These are phyloP conservation scores for Mythimna albipuncta DNA, from an alignment of 2,888 invertebrate genomes.

Conservation along the genomic window DNA sequence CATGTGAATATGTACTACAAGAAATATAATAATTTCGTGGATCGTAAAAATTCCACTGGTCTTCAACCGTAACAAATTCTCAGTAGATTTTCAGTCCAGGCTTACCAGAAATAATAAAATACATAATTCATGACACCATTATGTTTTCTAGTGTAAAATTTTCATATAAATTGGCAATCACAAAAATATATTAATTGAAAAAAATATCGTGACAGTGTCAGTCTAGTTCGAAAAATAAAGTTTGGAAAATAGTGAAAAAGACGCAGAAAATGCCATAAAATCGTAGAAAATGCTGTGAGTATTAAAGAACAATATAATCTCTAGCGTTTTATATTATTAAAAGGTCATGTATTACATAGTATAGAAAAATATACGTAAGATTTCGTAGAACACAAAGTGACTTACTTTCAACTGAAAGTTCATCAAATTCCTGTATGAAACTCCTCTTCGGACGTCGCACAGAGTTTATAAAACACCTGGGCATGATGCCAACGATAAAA, in stretches of 20 bases:
- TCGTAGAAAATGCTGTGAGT: neutral
- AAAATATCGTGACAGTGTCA: conserved; percentile 59
- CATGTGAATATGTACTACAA: neutral
- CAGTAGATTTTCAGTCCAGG: conserved; percentile 9
- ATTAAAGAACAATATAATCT: conserved; percentile 20
- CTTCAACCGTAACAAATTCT: conserved; percentile 6
- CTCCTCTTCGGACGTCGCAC: conserved; percentile 75
- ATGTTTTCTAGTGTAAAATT: conserved; percentile 25
- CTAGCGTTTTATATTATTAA: conserved; percentile 10
- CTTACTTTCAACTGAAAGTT: conserved; percentile 79
- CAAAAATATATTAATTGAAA: conserved; percentile 39
- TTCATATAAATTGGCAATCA: conserved; percentile 30
- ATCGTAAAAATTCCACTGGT: conserved; percentile 26
- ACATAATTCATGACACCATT: conserved; percentile 27
- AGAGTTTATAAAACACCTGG: conserved; percentile 84
- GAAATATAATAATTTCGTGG: conserved; percentile 1
- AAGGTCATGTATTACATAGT: conserved; percentile 20
- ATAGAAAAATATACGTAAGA: conserved; percentile 43
- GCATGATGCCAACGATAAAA: conserved; percentile 75
- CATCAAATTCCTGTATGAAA: conserved; percentile 81
- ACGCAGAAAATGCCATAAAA: conserved; percentile 16
- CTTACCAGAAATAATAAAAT: conserved; percentile 37
- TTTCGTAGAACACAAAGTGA: conserved; percentile 60
- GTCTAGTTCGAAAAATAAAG: conserved; percentile 46
- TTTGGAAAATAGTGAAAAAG: conserved; percentile 43